These are phyloP conservation scores for Rotaria sp. DNA, from an alignment of 2,888 invertebrate species.

Conservation along the genomic window DNA sequence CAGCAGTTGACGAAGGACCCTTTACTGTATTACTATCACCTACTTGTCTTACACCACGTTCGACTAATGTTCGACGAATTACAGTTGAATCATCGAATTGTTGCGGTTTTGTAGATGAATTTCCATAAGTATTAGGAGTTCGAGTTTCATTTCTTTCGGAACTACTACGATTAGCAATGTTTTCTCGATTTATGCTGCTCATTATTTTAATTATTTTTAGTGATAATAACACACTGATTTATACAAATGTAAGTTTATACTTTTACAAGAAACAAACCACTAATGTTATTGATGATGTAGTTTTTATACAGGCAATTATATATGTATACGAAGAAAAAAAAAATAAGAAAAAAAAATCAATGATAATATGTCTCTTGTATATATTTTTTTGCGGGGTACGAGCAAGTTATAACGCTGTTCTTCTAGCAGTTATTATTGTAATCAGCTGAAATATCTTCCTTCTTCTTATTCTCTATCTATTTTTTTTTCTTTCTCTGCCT, in stretches of 20 bases:
- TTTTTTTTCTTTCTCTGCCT: neutral
- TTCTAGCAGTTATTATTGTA: neutral
- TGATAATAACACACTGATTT: neutral
- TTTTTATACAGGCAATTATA: neutral
- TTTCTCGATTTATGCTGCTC: neutral
- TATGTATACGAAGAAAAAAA: neutral
- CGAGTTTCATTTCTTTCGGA: neutral
- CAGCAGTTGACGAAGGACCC: neutral
- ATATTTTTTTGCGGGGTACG: neutral
- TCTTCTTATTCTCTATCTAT: neutral
- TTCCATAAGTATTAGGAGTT: neutral
- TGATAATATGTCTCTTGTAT: neutral
- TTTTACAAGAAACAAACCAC: neutral
- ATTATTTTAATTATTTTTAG: neutral
- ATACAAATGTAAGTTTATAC: neutral
- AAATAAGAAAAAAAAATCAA: neutral
- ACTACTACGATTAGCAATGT: neutral
- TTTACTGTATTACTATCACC: neutral
- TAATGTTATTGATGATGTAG: neutral
- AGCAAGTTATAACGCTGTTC: neutral
- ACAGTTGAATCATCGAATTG: neutral
- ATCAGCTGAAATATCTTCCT: neutral
- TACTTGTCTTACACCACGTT: neutral
- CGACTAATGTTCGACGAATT: constrained; percentile 2
- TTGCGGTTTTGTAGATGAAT: neutral